Conservation (phyloP, 2,113 vertebrate species). For the Phrynosoma blainvillii region DNA sequence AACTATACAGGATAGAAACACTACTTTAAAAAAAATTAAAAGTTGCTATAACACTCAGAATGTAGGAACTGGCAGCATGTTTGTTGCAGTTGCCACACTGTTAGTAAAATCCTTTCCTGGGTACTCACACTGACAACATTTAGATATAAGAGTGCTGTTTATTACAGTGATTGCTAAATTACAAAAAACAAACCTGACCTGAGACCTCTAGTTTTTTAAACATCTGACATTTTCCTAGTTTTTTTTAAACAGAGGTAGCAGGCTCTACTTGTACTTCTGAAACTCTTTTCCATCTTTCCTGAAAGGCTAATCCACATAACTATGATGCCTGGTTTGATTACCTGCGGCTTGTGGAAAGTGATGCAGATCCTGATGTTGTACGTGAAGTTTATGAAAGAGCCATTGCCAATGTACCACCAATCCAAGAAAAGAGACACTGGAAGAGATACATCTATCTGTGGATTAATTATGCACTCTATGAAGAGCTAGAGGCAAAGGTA, state of each 20-base stretch:
- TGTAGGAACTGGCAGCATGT: neutral
- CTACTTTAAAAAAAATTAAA: neutral
- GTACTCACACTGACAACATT: no score
- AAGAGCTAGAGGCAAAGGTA: constrained; percentile 96
- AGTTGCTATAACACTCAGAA: neutral
- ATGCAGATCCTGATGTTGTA: constrained; percentile 84
- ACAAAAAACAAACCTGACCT: neutral
- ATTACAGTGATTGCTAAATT: neutral
- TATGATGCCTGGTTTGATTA: constrained; percentile 99
- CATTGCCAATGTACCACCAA: constrained; percentile 92
- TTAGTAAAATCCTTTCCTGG: neutral
- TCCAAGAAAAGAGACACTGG: constrained; percentile 97
- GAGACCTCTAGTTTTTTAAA: neutral
- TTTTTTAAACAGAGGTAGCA: fast-evolving
- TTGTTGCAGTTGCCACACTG: neutral
- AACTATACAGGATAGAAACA: neutral
- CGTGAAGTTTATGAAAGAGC: constrained; percentile 95
- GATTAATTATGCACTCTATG: constrained; percentile 96
- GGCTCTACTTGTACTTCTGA: neutral
- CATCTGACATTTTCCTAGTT: neutral
- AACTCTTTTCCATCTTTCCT: neutral
- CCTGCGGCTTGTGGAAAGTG: constrained; percentile 93
- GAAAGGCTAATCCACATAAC: constrained; percentile 95
- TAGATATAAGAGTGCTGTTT: neutral
- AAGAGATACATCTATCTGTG: constrained; percentile 97